Conservation (phyloP, 1,140 invertebrate genomes). For the Drosophila melanogaster region Release_6_plus_ISO1_MT NC_004354.4:14561001-14561500, state of each 20-base stretch:
- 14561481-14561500: conserved; percentile 64
- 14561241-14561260: conserved; percentile 62
- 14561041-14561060: neutral
- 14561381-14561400: neutral
- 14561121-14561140: conserved; percentile 68
- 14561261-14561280: conserved; percentile 35
- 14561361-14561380: conserved; percentile 44
- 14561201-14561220: conserved; percentile 55
- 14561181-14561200: conserved; percentile 3
- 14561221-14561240: conserved; percentile 63
- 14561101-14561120: conserved; percentile 68
- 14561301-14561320: conserved; percentile 2
- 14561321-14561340: conserved; percentile 58
- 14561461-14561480: conserved; percentile 32
- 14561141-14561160: conserved; percentile 57
- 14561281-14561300: conserved; percentile 1
- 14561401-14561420: conserved; percentile 6
- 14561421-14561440: conserved; percentile 17
- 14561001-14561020: conserved; percentile 22
- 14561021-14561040: neutral
- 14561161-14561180: conserved; percentile 14
- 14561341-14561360: conserved; percentile 62
- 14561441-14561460: neutral
- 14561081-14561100: conserved; percentile 68
- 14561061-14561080: conserved; percentile 57